phyloP scores from a whole-genome alignment of 1,140 invertebrate genomes.

The Tribolium madens region DNA sequence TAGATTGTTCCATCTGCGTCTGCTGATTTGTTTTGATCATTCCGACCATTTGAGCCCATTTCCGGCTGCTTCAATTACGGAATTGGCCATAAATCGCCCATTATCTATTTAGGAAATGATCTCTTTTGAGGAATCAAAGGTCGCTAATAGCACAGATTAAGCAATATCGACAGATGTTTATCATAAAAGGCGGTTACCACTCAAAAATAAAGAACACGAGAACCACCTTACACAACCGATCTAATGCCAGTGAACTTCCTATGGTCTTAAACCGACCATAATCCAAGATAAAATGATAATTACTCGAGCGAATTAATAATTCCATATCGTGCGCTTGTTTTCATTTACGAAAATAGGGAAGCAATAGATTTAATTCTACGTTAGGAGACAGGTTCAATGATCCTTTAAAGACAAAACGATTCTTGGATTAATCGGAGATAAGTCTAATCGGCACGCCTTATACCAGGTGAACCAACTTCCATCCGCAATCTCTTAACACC shows the following conservation, averaged over 20 bases:
- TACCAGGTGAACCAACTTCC: not conserved
- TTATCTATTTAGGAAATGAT: not conserved
- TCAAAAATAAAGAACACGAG: conserved; percentile 5
- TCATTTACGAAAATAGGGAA: conserved; percentile 34
- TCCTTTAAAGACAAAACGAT: conserved; percentile 22
- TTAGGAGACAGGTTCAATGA: conserved; percentile 4
- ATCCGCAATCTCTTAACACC: not conserved
- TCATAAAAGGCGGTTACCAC: conserved; percentile 1
- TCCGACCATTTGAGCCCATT: not conserved
- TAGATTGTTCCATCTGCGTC: no score
- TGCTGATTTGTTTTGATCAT: no score
- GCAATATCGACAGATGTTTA: conserved; percentile 25
- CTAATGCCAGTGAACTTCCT: conserved; percentile 24
- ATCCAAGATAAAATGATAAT: conserved; percentile 9
- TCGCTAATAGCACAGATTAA: conserved; percentile 34
- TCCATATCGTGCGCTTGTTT: not conserved
- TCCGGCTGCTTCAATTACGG: not conserved
- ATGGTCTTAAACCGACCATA: conserved; percentile 12
- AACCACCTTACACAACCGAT: conserved; percentile 26
- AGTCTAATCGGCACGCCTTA: conserved; percentile 8
- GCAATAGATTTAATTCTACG: conserved; percentile 20
- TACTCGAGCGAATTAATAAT: conserved; percentile 23
- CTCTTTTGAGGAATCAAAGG: conserved; percentile 11
- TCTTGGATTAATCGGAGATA: conserved; percentile 17
- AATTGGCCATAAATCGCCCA: not conserved